Conservation (phyloP, 37 sponge, comb jelly and placozoan genomes). For the Bolinopsis microptera region DNA sequence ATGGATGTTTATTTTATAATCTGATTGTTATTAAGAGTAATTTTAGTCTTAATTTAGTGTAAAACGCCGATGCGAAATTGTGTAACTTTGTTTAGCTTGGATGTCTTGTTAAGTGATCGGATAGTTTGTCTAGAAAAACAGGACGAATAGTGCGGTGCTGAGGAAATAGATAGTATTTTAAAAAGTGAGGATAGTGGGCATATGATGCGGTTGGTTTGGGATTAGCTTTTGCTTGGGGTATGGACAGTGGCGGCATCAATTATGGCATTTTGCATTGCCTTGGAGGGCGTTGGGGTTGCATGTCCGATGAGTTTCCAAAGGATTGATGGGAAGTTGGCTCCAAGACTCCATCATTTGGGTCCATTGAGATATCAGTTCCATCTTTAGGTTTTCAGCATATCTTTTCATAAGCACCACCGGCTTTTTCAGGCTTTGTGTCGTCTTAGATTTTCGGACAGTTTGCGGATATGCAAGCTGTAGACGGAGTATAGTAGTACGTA, state of each 20-base stretch:
- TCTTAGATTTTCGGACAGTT: neutral
- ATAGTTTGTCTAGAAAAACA: too few species aligned
- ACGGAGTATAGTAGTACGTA: too few species aligned
- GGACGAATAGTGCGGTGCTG: too few species aligned
- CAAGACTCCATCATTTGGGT: neutral
- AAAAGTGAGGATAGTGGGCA: neutral
- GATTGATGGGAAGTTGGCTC: neutral
- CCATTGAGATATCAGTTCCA: neutral
- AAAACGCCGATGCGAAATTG: too few species aligned
- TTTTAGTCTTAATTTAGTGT: too few species aligned
- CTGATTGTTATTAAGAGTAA: too few species aligned
- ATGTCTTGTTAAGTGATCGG: too few species aligned
- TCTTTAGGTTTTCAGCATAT: neutral
- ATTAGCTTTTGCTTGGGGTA: too few species aligned
- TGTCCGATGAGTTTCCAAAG: neutral
- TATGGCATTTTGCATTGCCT: neutral
- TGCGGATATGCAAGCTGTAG: too few species aligned
- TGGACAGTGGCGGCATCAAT: neutral
- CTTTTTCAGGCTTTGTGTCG: neutral
- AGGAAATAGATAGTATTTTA: neutral
- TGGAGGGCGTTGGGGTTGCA: neutral
- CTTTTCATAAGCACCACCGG: neutral
- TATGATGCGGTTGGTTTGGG: neutral
- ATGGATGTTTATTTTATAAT: too few species aligned
- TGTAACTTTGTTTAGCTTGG: too few species aligned